Percentiles rank a stretch among this genome's conserved stretches.
Conservation (phyloP, 2,888 invertebrate genomes). For the Sepiola atlantica region DNA sequence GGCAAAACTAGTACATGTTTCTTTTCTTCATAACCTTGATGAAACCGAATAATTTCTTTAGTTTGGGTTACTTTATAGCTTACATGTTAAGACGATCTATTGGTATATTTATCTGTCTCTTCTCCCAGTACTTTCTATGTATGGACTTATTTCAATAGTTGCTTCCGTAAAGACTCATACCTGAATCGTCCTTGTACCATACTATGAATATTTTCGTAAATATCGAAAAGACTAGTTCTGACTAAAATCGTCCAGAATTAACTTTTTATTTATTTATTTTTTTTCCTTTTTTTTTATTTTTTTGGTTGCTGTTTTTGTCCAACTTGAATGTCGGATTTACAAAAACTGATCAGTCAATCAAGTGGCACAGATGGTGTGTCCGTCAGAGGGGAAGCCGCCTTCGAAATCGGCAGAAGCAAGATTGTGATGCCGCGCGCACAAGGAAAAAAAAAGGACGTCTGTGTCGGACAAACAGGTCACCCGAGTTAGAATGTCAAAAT, state of each 20-base stretch:
- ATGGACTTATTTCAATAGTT: no score
- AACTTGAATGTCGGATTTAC: neutral
- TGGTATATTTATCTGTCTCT: no score
- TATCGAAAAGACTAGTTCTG: neutral
- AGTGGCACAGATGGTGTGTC: neutral
- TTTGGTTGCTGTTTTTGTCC: no score
- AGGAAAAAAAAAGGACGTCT: neutral
- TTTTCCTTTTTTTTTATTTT: neutral
- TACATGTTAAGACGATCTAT: no score
- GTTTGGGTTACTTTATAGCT: no score
- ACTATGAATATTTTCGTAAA: neutral
- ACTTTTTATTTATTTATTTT: neutral
- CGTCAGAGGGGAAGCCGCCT: neutral
- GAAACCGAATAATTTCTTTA: no score
- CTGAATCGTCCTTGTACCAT: neutral
- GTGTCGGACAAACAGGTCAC: neutral
- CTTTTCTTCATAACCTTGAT: no score
- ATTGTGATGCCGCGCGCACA: neutral
- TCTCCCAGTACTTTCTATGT: no score
- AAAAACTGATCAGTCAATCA: constrained; percentile 10
- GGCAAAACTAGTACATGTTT: no score
- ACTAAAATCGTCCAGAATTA: neutral
- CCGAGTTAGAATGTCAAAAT: constrained; percentile 21
- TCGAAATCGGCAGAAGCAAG: neutral
- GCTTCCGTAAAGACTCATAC: no score